phyloP scores from a whole-genome alignment of 2,113 vertebrate genomes.

The Rutilus rutilus region DNA sequence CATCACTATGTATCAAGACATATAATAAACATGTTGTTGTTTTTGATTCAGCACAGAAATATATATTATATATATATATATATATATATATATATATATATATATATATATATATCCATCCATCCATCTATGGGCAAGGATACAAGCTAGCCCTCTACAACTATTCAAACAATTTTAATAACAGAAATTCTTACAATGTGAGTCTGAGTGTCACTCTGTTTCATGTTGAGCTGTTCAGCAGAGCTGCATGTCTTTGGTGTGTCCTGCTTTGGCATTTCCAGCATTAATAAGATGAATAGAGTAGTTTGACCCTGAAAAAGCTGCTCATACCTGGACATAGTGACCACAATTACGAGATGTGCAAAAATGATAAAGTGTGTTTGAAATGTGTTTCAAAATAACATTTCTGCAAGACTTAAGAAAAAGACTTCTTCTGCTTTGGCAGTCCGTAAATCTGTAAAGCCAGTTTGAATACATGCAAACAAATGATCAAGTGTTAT shows the following conservation, averaged over 20 bases:
- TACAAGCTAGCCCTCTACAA: no score
- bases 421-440: neutral
- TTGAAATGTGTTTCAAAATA: neutral
- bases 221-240: neutral
- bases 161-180: neutral
- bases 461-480: neutral
- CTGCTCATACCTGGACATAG: slow-evolving; percentile 45
- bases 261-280: slow-evolving; percentile 8
- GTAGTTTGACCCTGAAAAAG: slow-evolving; percentile 59
- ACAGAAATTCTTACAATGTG: neutral
- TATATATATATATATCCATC: no score
- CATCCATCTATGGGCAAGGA: no score
- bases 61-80: no score
- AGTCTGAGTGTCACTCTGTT: neutral
- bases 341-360: neutral
- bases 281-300: slow-evolving; percentile 63
- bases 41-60: neutral
- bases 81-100: no score
- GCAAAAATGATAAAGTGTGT: neutral
- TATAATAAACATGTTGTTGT: neutral
- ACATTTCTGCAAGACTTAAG: neutral
- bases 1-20: neutral
- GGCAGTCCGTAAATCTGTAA: neutral
- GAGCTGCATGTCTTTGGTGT: neutral
- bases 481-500: neutral